phyloP scores from a whole-genome alignment of 2,888 invertebrate species.

The Plutella xylostella region DNA sequence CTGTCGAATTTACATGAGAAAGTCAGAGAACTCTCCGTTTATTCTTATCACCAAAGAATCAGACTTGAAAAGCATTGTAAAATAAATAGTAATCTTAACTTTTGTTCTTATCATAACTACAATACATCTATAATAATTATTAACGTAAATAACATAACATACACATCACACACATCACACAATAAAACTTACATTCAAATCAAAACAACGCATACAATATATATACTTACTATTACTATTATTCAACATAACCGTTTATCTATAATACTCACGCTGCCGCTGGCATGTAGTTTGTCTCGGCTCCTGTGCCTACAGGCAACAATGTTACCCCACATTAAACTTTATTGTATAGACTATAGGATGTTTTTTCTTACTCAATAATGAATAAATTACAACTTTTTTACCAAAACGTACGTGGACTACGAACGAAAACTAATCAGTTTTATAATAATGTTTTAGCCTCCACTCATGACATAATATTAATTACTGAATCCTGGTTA shows the following conservation, averaged over 20 bases:
- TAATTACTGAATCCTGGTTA: conserved; percentile 10
- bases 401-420: background rate
- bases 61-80: background rate
- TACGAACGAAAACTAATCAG: background rate
- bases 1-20: background rate
- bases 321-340: background rate
- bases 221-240: background rate
- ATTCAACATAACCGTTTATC: background rate
- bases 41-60: background rate
- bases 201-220: background rate
- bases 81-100: background rate
- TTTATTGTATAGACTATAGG: no score
- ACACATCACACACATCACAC: background rate
- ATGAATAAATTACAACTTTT: background rate
- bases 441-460: background rate
- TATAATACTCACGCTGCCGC: background rate
- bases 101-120: background rate
- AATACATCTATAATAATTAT: background rate
- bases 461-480: conserved; percentile 5
- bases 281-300: background rate
- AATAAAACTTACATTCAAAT: background rate
- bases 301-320: background rate
- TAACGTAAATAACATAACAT: background rate
- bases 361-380: no score
- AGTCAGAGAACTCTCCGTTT: background rate